Evolutionary conservation across 1,140 invertebrate species (phyloP).

Genomic region (Episyrphus balteatus): DNA sequence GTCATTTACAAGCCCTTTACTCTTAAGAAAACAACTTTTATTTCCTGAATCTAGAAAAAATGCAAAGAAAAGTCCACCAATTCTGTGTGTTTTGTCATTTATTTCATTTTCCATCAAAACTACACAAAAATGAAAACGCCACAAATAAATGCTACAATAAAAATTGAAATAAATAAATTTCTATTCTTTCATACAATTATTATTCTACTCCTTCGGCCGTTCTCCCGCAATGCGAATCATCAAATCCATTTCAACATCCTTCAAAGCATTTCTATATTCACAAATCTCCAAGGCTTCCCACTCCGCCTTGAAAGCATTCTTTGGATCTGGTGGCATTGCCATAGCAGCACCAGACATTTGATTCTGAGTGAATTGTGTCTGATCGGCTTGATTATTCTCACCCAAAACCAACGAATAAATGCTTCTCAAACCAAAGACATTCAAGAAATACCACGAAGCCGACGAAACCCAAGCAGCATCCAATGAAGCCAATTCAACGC

Average conservation of each 20-base stretch:
- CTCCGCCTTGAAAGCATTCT: conserved; percentile 97
- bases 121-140: no score
- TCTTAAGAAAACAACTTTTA: no score
- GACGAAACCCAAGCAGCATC: conserved; percentile 99
- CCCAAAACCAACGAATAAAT: conserved; percentile 97
- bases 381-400: conserved; percentile 97
- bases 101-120: no score
- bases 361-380: conserved; percentile 92
- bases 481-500: conserved; percentile 86
- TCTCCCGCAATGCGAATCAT: conserved; percentile 9
- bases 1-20: no score
- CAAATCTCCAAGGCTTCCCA: conserved; percentile 98
- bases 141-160: no score
- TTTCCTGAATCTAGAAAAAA: no score
- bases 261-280: conserved; percentile 83
- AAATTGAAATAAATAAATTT: no score
- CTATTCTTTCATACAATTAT: no score
- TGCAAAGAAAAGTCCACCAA: no score
- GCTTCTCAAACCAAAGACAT: conserved; percentile 95
- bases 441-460: conserved; percentile 99
- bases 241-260: conserved; percentile 56
- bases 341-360: conserved; percentile 96
- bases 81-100: no score
- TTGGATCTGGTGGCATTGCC: conserved; percentile 94
- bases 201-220: neutral